phyloP scores from a whole-genome alignment of 2,113 vertebrate genomes.

The Indicator indicator region DNA sequence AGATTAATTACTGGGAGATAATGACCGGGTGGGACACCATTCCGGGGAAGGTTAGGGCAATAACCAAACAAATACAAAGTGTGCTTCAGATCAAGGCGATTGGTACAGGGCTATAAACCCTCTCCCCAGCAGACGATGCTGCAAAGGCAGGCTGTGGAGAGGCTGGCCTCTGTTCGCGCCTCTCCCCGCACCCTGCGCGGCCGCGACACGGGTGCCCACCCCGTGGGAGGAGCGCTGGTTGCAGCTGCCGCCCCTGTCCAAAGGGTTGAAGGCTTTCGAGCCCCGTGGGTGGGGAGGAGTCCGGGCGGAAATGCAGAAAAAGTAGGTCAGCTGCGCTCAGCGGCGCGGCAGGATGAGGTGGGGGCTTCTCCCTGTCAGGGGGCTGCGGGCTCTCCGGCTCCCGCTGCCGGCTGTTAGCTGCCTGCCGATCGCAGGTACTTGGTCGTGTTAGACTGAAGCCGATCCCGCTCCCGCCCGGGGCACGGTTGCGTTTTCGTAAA shows the following conservation, averaged over 20 bases:
- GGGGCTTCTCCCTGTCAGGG: accelerated
- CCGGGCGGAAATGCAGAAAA: background rate
- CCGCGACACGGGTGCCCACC: no score
- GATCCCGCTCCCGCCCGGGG: background rate
- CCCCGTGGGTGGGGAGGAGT: background rate
- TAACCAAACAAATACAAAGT: accelerated
- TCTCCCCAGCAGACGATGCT: background rate
- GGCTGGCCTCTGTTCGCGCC: no score
- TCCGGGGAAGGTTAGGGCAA: accelerated
- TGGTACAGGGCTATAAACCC: accelerated
- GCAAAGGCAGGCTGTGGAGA: accelerated
- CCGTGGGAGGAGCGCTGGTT: accelerated
- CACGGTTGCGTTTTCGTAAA: background rate
- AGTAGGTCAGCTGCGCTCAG: conserved; percentile 6
- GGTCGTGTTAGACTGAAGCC: background rate
- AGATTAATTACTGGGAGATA: background rate
- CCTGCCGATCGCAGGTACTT: background rate
- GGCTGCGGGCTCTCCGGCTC: background rate
- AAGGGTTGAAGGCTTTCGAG: background rate
- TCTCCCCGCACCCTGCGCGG: no score
- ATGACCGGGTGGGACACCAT: accelerated
- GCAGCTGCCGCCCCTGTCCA: background rate
- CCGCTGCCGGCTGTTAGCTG: no score
- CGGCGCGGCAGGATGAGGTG: background rate
- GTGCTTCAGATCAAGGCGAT: accelerated